Base-by-base conservation (phyloP, 2,888 invertebrate genomes). In the Lydus trimaculatus region DNA sequence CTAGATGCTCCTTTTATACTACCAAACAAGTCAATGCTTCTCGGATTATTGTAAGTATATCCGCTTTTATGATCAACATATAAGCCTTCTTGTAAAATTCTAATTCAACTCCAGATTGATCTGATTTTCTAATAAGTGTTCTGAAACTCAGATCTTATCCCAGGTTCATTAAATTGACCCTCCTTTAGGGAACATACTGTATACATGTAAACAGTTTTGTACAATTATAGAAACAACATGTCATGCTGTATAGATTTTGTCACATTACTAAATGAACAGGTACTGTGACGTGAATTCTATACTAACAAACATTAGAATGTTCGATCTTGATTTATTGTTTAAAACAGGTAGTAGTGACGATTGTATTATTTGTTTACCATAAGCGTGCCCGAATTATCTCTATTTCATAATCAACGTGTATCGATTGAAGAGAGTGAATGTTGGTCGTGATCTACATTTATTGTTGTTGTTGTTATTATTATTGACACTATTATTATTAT, bases 1-100 rank as follows among this genome's bases (percentile, higher is more conserved):
- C 94, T n/a, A 87, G 94, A 72, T 95, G 95, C 81, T 91, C 93
- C 58, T 89, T 88, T 79, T 92, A 91, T 83, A 90, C 87, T 79
- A 91, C 90, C 13, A 91, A 91, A 84, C 88, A 90, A 87, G 88
- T 91, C 74, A 91, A 91, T 78, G 89, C 91, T 71, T 90, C 91
- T 78, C 89, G 89, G 80, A 87, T 90, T 69, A 91, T 92, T 88
- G 94, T 94, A 84, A 87, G 87, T 85, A 73, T 67, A 52, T 17
- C 31, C 28, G 2, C 28, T 28, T 28, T 4, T 28, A 28, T n/a
- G n/a, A n/a, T n/a, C n/a, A n/a, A n/a, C n/a, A n/a, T n/a, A n/a
- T n/a, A n/a, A n/a, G n/a, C n/a, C n/a, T n/a, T n/a, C n/a, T n/a
- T n/a, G n/a, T n/a, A n/a, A n/a, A n/a, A n/a, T 28, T 28, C 28